These are phyloP conservation scores for Tragulus kanchil DNA, from an alignment of 2,113 vertebrate genomes.

Conservation along the genomic window DNA sequence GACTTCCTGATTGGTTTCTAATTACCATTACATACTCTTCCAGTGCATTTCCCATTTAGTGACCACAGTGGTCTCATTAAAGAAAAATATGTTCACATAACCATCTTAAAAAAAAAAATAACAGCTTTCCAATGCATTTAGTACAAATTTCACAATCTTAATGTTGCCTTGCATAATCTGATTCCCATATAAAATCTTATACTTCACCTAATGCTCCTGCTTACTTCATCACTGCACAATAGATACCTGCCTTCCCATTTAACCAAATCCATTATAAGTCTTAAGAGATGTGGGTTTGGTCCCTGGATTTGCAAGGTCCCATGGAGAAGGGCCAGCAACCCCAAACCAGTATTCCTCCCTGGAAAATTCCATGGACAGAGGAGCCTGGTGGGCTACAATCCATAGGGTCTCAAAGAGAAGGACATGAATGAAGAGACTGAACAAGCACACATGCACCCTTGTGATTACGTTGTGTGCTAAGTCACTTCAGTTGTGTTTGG, in stretches of 20 bases:
- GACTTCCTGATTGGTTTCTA: background rate
- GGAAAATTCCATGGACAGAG: background rate
- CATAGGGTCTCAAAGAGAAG: background rate
- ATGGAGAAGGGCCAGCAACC: background rate
- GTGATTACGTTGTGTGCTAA: background rate
- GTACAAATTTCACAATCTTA: background rate
- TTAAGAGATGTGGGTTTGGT: background rate
- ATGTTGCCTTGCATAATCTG: background rate
- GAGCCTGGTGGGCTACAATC: background rate
- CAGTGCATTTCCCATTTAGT: constrained; percentile 37
- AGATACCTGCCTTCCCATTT: background rate
- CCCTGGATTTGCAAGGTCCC: background rate
- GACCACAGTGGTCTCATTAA: constrained; percentile 14
- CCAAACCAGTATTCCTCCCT: background rate
- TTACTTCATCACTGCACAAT: background rate
- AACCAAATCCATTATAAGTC: background rate
- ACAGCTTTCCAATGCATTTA: background rate
- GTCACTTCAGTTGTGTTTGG: background rate
- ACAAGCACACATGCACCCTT: background rate
- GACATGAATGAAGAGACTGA: background rate
- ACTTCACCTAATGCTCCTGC: background rate
- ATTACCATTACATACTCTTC: background rate
- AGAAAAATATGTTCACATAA: background rate
- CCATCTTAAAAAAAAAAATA: background rate
- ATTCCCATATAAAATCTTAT: background rate